Evolutionary conservation across 1,140 invertebrate species (phyloP).

Genomic region (Nomia melanderi): DNA sequence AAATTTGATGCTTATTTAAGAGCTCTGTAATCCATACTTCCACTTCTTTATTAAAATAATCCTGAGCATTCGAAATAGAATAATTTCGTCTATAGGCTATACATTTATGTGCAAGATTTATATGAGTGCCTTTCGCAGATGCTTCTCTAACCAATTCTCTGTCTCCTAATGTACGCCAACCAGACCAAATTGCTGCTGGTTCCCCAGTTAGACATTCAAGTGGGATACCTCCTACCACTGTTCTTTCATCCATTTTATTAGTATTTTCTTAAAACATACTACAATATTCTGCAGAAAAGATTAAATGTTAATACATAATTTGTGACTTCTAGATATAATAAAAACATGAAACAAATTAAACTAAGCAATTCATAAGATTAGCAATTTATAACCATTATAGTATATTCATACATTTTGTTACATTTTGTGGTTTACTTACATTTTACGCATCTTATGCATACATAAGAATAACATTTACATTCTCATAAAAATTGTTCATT

Average conservation of each 20-base stretch:
- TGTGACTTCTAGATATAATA: not conserved
- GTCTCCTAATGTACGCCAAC: conserved; percentile 82
- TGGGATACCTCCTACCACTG: conserved; percentile 66
- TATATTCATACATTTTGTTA: not conserved
- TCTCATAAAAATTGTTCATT: not conserved
- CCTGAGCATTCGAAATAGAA: conserved; percentile 79
- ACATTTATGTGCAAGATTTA: conserved; percentile 83
- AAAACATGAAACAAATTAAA: not conserved
- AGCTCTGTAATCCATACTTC: conserved; percentile 84
- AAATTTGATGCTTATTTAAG: conserved; percentile 83
- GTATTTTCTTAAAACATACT: not conserved
- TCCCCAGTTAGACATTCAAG: conserved; percentile 70
- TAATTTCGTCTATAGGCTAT: conserved; percentile 81
- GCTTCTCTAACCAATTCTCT: conserved; percentile 85
- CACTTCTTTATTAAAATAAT: conserved; percentile 81
- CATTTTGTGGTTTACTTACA: not conserved
- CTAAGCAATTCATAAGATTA: not conserved
- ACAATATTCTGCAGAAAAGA: not conserved
- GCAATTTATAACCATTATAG: not conserved
- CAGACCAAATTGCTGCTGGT: conserved; percentile 80
- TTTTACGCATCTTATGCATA: not conserved
- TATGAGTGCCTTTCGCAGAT: conserved; percentile 84
- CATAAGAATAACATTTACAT: not conserved
- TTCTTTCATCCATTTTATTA: conserved; percentile 58
- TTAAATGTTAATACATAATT: not conserved